Percentiles rank a stretch among this genome's conserved stretches.
Evolutionary conservation across 2,888 invertebrate genomes (phyloP).

Genomic region (Hirtodrosophila histrioides): DNA sequence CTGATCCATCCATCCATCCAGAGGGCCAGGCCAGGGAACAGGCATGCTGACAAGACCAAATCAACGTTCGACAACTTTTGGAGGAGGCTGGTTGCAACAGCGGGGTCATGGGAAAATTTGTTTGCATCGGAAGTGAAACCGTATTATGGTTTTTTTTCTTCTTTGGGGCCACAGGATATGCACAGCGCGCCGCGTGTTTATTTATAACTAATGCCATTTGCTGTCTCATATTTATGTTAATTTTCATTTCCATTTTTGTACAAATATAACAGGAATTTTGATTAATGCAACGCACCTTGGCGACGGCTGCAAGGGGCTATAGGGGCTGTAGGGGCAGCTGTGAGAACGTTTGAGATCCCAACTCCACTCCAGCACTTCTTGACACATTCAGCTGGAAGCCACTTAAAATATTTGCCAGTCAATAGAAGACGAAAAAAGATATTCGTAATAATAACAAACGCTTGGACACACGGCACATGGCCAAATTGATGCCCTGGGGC

Average conservation of each 20-base stretch:
- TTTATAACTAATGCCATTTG: conserved; percentile 47
- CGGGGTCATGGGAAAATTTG: conserved; percentile 73
- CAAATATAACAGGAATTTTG: conserved; percentile 70
- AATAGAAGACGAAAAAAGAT: conserved; percentile 21
- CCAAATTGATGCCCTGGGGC: conserved; percentile 84
- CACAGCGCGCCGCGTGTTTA: conserved; percentile 40
- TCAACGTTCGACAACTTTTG: conserved; percentile 53
- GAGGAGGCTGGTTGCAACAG: conserved; percentile 11
- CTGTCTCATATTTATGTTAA: conserved; percentile 70
- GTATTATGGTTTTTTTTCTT: conserved; percentile 36
- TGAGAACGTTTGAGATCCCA: conserved; percentile 11
- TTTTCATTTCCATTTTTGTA: conserved; percentile 50
- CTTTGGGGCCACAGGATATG: conserved; percentile 60
- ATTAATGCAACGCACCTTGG: conserved; percentile 79
- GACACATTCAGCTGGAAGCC: conserved; percentile 56
- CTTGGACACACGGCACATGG: conserved; percentile 68
- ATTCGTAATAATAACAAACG: conserved; percentile 18
- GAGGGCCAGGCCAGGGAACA: conserved; percentile 13
- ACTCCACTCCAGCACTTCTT: conserved; percentile 14
- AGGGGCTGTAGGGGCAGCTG: conserved; percentile 36
- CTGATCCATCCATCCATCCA: conserved; percentile 5
- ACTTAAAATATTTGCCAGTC: conserved; percentile 71
- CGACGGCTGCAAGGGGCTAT: neutral
- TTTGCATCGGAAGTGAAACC: conserved; percentile 74
- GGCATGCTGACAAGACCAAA: conserved; percentile 66